Evolutionary conservation across 2,113 vertebrate genomes (phyloP).

Genomic region (Chaetodon auriga): DNA sequence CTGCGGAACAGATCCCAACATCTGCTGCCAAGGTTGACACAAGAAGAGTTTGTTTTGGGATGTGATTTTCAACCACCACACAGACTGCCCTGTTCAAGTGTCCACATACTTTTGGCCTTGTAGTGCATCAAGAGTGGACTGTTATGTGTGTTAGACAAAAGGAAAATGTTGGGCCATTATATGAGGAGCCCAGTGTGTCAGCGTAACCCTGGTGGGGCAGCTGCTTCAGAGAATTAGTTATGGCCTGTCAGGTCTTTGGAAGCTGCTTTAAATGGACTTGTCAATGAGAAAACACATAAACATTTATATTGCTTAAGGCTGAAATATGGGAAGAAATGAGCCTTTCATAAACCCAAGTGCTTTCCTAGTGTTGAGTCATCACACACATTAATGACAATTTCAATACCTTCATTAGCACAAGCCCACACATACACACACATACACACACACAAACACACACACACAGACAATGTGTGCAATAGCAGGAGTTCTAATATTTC

Average conservation of each 20-base stretch:
- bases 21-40: not conserved
- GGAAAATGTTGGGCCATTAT: not conserved
- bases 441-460: conserved; percentile 7
- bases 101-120: not conserved
- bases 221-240: conserved; percentile 41
- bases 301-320: conserved; percentile 67
- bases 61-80: not conserved
- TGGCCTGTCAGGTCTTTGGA: conserved; percentile 49
- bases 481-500: conserved; percentile 56
- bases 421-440: conserved; percentile 4
- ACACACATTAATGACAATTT: conserved; percentile 67
- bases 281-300: conserved; percentile 62
- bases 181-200: not conserved
- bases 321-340: conserved; percentile 71
- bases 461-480: conserved; percentile 8
- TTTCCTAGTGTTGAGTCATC: conserved; percentile 60
- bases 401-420: conserved; percentile 68
- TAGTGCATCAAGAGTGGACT: not conserved
- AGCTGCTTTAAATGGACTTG: conserved; percentile 61
- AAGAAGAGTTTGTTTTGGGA: not conserved
- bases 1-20: not conserved
- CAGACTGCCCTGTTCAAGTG: not conserved
- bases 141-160: not conserved
- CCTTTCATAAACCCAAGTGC: conserved; percentile 67
- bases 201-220: not conserved